Conservation (phyloP, 2,113 vertebrate genomes). For the Leucosticte australis region DNA sequence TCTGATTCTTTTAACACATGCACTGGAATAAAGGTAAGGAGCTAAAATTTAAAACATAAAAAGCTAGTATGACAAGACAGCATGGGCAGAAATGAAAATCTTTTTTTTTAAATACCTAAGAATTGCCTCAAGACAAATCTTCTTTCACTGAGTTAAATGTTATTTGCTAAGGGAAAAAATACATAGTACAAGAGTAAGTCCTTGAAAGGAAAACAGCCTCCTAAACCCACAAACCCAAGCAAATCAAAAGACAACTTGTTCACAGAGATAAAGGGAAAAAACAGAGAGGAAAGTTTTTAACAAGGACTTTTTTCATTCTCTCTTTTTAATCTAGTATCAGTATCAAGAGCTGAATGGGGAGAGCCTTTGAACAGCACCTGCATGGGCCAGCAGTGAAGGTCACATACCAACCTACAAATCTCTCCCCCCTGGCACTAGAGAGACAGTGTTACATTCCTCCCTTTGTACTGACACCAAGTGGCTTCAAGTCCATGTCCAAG, state of each 20-base stretch:
- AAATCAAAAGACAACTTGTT: constrained; percentile 77
- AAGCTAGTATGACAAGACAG: neutral
- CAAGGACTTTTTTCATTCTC: constrained; percentile 59
- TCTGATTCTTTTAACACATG: neutral
- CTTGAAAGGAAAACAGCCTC: constrained; percentile 71
- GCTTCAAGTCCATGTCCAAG: constrained; percentile 68
- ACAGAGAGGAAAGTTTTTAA: constrained; percentile 58
- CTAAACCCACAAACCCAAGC: constrained; percentile 70
- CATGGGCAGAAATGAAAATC: neutral
- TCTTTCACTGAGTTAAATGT: constrained; percentile 28
- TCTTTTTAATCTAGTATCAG: constrained; percentile 66
- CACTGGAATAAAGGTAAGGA: neutral
- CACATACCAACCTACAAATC: constrained; percentile 67
- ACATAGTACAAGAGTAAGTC: constrained; percentile 68
- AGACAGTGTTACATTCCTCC: constrained; percentile 70
- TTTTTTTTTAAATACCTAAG: neutral
- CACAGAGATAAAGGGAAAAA: constrained; percentile 59
- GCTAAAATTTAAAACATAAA: neutral
- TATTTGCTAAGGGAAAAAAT: constrained; percentile 48
- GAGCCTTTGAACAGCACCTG: constrained; percentile 70
- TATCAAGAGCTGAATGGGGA: constrained; percentile 61
- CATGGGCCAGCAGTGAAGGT: constrained; percentile 63
- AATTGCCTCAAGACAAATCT: constrained; percentile 19
- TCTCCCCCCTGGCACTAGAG: constrained; percentile 50
- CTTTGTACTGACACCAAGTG: constrained; percentile 65